phyloP scores from a whole-genome alignment of 1,140 invertebrate species.

The Conus betulinus region DNA sequence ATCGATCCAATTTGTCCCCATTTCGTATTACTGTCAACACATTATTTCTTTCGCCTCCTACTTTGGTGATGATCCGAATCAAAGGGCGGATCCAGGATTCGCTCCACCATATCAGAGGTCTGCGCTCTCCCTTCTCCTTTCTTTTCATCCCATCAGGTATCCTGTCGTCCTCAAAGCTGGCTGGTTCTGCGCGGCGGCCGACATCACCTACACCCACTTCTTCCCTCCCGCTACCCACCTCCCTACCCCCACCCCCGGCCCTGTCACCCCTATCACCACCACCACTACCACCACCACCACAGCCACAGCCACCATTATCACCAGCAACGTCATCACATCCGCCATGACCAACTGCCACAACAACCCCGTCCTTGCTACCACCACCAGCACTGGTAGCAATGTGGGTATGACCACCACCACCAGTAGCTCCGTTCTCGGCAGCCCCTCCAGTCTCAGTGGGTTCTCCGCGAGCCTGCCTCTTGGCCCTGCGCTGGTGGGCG shows the following conservation, averaged over 20 bases:
- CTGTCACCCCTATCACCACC: background rate
- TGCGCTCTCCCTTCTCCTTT: background rate
- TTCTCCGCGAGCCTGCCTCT: background rate
- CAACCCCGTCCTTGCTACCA: slow-evolving; percentile 1
- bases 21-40: too few relatives aligned
- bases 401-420: background rate
- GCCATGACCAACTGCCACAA: background rate
- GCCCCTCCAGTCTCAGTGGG: background rate
- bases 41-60: too few relatives aligned
- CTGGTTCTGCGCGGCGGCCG: slow-evolving; percentile 30
- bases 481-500: too few relatives aligned
- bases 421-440: background rate
- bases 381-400: background rate
- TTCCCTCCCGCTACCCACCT: background rate
- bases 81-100: too few relatives aligned
- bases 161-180: slow-evolving; percentile 35
- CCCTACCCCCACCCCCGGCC: background rate
- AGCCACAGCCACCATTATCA: slow-evolving; percentile 7
- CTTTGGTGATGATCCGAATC: too few relatives aligned
- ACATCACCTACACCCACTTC: background rate
- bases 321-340: slow-evolving; percentile 1
- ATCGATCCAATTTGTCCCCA: too few relatives aligned
- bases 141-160: background rate
- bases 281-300: slow-evolving; percentile 5
- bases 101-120: too few relatives aligned